Base-by-base conservation (phyloP, 1,140 invertebrate genomes). In the Myzus persicae region DNA sequence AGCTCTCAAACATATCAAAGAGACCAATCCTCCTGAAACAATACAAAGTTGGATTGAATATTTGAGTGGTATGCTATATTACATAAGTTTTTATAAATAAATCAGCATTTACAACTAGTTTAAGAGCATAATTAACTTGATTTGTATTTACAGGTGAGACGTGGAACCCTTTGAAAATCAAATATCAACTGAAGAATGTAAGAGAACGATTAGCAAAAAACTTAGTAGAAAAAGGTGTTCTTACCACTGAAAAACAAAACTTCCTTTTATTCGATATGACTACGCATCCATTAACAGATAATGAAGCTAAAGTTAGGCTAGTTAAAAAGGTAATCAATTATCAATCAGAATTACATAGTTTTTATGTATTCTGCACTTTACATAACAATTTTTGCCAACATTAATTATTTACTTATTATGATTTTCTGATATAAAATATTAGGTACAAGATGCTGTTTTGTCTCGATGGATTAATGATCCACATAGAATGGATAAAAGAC, bases 211-310 rank as follows among this genome's bases (percentile, higher is more conserved):
- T 99, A 95, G 99, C 99, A 24, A 99, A 99, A 95, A 99, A 99
- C 96, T 96, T 99, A 94, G 99, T 99, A 38, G 99, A 99, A 95
- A 99, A 99, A 96, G 99, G 99, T 94, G 99, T 99, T n/a, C 96
- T 99, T 94, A 99, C 99, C 88, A 99, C 99, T 91, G 99, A 99
- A 96, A 99, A 99, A 96, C 99, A 99, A 96, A 99, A 99, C 96
- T 99, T 99, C 96, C 96, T 99, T 94, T 96, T 99, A 38, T 99
- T 99, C 96, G 99, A 99, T 96, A 99, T 99, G 99, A 99, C 99
- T 44, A 99, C 99, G 94, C 99, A 99, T 97, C 99, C 99, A 67
- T 96, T 99, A 81, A 99, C 98, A 91, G 99, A 99, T 95, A 98
- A 98, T 96, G 96, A 97, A 94, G 97, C 98, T n/a, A 99, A 99